These are phyloP conservation scores for Fulmarus glacialis DNA, from an alignment of 2,113 vertebrate species.

Conservation along the genomic window DNA sequence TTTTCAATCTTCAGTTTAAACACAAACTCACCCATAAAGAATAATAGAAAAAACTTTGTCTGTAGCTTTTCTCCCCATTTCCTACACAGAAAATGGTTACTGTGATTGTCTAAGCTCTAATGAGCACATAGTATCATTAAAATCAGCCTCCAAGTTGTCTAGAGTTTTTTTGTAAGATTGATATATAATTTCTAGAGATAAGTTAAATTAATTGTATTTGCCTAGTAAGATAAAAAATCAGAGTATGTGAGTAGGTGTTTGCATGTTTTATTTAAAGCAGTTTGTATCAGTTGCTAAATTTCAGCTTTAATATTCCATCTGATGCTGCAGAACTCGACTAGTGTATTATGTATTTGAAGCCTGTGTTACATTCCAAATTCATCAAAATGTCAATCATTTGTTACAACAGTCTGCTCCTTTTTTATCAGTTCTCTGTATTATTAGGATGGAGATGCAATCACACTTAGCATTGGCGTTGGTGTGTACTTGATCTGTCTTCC, in stretches of 20 bases:
- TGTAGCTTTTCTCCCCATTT: not conserved
- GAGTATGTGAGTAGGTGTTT: not conserved
- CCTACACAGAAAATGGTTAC: not conserved
- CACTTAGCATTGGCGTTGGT: not conserved
- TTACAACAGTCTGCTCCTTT: not conserved
- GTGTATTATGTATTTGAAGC: not conserved
- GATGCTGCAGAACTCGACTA: not conserved
- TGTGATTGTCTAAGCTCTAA: not conserved
- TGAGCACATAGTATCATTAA: not conserved
- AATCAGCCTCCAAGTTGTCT: not conserved
- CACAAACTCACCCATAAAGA: not conserved
- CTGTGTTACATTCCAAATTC: not conserved
- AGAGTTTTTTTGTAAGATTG: not conserved
- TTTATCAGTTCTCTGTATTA: not conserved
- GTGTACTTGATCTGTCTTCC: not conserved
- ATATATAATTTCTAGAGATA: conserved; percentile 27
- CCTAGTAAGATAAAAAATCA: not conserved
- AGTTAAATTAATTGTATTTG: conserved; percentile 11
- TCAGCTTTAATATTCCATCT: not conserved
- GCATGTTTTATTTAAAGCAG: not conserved
- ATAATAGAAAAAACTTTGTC: not conserved
- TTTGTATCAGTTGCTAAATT: not conserved
- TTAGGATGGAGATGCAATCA: not conserved
- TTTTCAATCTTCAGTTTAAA: not conserved
- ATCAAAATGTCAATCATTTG: not conserved